A percentile compares a stretch with the other conserved stretches of the same genome.
phyloP scores from a whole-genome alignment of 2,113 vertebrate species.

The Heloderma charlesbogerti region DNA sequence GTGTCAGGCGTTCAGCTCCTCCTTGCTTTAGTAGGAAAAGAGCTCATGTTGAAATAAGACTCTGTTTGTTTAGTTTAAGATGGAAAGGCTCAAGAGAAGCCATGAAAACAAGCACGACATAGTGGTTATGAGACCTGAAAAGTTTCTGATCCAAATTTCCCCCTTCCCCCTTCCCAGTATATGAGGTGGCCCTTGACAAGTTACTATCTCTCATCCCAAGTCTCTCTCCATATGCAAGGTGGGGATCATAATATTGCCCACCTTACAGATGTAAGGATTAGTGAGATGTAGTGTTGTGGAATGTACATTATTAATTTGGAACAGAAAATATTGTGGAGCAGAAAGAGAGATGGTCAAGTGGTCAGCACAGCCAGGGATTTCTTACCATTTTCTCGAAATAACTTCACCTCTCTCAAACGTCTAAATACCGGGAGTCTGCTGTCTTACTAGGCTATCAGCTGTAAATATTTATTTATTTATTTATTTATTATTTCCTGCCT shows the following conservation, averaged over 20 bases:
- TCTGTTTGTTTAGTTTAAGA: neutral
- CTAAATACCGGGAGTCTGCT: neutral
- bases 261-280: neutral
- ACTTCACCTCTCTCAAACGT: neutral
- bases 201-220: neutral
- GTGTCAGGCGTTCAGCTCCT: slow-evolving; percentile 6
- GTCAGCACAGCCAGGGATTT: neutral
- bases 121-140: neutral
- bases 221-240: neutral
- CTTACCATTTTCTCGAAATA: neutral
- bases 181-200: neutral
- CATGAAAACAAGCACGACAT: neutral
- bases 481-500: neutral
- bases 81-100: slow-evolving; percentile 24
- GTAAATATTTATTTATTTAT: neutral
- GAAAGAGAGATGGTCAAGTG: neutral
- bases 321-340: neutral
- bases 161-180: neutral
- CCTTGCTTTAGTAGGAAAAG: neutral
- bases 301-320: neutral
- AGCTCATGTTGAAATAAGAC: neutral
- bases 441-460: neutral
- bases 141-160: neutral
- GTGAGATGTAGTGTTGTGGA: neutral
- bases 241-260: no score